phyloP scores from a whole-genome alignment of 2,113 vertebrate species.

The Xerus inauris region DNA sequence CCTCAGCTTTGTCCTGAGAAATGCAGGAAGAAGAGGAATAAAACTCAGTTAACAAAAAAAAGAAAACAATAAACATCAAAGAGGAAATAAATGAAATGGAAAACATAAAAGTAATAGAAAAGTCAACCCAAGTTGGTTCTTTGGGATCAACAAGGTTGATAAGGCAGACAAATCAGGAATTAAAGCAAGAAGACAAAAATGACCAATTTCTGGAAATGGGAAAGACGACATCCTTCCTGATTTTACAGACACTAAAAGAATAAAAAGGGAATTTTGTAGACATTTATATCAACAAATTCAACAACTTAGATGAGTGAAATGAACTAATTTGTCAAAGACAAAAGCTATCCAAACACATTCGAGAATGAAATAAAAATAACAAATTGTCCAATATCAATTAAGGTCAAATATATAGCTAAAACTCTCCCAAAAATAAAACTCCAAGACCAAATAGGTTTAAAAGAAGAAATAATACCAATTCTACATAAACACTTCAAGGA shows the following conservation, averaged over 20 bases:
- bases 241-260: accelerated
- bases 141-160: not conserved
- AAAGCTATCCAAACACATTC: not conserved
- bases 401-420: not conserved
- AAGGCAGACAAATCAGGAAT: no score
- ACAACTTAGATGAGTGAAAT: not conserved
- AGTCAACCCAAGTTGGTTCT: not conserved
- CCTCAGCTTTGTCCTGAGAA: not conserved
- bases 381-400: not conserved
- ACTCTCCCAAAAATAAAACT: not conserved
- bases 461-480: not conserved
- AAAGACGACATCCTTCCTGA: not conserved
- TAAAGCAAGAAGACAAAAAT: no score
- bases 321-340: not conserved
- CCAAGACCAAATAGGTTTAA: not conserved
- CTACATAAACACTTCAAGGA: not conserved
- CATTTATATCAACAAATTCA: not conserved
- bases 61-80: not conserved
- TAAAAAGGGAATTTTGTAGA: accelerated
- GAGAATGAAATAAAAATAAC: constrained; percentile 1
- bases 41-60: not conserved
- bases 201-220: accelerated
- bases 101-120: not conserved
- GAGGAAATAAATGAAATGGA: not conserved
- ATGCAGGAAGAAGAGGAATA: not conserved